Conservation (phyloP, 2,888 invertebrate genomes). For the Trypoxylon attenuatum region DNA sequence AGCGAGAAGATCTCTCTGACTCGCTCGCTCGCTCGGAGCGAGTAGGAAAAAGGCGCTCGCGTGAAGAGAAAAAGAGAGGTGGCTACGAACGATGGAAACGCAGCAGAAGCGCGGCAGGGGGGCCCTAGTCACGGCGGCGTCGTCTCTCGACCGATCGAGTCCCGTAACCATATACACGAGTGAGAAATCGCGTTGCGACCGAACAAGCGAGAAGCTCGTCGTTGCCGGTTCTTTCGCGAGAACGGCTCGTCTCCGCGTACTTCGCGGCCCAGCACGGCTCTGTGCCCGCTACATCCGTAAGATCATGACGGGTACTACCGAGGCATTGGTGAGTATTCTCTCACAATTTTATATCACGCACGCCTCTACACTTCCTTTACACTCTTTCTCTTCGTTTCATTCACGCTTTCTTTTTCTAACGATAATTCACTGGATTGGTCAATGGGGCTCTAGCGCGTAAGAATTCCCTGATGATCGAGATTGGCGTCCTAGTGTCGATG, state of each 20-base stretch:
- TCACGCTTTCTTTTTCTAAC: too few species aligned
- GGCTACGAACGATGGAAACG: conserved; percentile 5
- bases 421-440: not conserved
- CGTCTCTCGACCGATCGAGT: conserved; percentile 12
- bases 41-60: too few species aligned
- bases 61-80: conserved; percentile 1
- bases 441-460: not conserved
- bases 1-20: too few species aligned
- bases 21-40: too few species aligned
- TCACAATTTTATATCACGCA: not conserved
- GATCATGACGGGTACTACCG: conserved; percentile 31
- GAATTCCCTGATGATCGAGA: not conserved
- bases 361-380: too few species aligned
- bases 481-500: too few species aligned
- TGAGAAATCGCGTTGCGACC: not conserved
- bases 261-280: not conserved
- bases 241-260: not conserved
- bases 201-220: not conserved
- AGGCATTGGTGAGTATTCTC: conserved; percentile 39
- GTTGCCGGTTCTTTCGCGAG: not conserved
- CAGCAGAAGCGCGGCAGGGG: too few species aligned
- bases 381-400: not conserved
- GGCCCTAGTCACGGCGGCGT: conserved; percentile 2
- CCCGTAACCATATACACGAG: not conserved
- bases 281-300: not conserved